Evolutionary conservation across 2,888 invertebrate genomes (phyloP).

Genomic region (Xanthia togata): DNA sequence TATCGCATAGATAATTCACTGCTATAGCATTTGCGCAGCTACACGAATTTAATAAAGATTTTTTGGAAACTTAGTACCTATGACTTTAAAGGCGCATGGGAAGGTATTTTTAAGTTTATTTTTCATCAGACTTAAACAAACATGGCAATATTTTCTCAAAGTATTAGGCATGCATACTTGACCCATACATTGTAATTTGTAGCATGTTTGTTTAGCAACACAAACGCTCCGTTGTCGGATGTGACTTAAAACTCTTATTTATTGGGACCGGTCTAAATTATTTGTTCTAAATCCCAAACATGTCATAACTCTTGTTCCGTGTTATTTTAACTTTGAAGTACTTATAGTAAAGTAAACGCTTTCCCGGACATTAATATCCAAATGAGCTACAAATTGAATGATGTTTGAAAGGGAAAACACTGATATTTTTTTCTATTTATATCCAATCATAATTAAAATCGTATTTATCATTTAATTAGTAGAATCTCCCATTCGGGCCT

Average conservation of each 20-base stretch:
- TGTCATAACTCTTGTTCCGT: conserved; percentile 14
- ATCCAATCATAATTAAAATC: background rate
- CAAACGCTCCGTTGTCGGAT: conserved; percentile 36
- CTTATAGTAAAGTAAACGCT: background rate
- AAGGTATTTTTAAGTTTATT: background rate
- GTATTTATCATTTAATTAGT: background rate
- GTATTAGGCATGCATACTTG: conserved; percentile 3
- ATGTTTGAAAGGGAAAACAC: background rate
- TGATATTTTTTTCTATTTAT: background rate
- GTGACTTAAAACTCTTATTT: conserved; percentile 33
- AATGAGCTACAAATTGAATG: too few relatives aligned
- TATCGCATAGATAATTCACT: too few relatives aligned
- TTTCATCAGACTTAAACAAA: background rate
- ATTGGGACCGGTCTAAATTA: conserved; percentile 32
- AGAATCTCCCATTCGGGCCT: background rate
- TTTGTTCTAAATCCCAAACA: conserved; percentile 24
- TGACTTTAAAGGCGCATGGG: background rate
- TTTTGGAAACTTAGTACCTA: background rate
- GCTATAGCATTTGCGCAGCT: background rate
- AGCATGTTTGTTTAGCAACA: conserved; percentile 29
- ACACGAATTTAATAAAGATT: too few relatives aligned
- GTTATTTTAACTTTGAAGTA: conserved; percentile 9
- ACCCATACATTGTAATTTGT: conserved; percentile 31
- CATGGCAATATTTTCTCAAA: conserved; percentile 20
- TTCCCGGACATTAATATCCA: background rate